These are phyloP conservation scores for human (Homo sapiens) DNA, from an alignment of 2,113 vertebrate genomes.

Conservation along the genomic window DNA sequence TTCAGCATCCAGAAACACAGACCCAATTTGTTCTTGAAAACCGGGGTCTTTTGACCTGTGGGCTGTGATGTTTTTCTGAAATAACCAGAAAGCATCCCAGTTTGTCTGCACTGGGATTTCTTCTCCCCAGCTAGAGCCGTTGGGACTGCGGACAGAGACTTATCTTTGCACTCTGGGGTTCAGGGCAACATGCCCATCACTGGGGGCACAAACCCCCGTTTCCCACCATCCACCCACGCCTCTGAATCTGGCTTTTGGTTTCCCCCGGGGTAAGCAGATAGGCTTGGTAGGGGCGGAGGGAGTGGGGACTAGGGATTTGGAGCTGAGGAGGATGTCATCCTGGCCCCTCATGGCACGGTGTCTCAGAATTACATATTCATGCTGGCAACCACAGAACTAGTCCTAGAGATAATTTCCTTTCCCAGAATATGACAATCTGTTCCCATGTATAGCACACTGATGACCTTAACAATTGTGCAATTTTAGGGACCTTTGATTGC, in stretches of 20 bases:
- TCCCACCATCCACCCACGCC: neutral
- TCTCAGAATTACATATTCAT: slow-evolving; percentile 87
- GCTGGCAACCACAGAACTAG: slow-evolving; percentile 86
- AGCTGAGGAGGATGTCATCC: neutral
- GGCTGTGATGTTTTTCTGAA: neutral
- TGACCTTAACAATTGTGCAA: slow-evolving; percentile 96
- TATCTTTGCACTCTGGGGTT: neutral
- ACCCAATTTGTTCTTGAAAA: slow-evolving; percentile 65
- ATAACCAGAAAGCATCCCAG: neutral
- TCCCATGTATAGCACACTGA: slow-evolving; percentile 93
- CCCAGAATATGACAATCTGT: slow-evolving; percentile 85
- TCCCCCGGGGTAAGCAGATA: neutral
- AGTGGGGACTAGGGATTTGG: neutral
- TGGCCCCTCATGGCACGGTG: slow-evolving; percentile 46
- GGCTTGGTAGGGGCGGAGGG: neutral
- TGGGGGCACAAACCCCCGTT: neutral
- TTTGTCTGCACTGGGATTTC: slow-evolving; percentile 71
- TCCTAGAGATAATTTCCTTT: slow-evolving; percentile 86
- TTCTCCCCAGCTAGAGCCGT: neutral
- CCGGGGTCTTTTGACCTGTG: slow-evolving; percentile 21
- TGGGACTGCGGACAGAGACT: neutral
- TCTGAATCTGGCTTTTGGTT: slow-evolving; percentile 55
- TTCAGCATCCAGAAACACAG: slow-evolving; percentile 62
- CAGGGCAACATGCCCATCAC: neutral
- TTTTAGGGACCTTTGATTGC: slow-evolving; percentile 99